Evolutionary conservation across 2,113 vertebrate species (phyloP).

Genomic region (Podocnemis expansa): DNA sequence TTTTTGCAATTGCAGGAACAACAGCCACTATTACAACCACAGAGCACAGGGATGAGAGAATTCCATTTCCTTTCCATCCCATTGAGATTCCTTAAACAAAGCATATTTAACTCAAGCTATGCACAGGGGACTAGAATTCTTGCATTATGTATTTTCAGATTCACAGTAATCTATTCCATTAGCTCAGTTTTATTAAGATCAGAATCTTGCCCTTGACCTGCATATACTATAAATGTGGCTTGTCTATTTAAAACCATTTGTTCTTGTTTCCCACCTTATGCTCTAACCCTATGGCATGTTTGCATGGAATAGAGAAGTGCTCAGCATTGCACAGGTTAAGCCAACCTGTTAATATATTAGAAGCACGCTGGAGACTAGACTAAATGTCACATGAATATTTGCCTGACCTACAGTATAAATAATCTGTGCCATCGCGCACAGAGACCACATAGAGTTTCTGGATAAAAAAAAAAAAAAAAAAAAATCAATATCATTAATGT

Average conservation of each 20-base stretch:
- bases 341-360: conserved; percentile 9
- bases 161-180: not conserved
- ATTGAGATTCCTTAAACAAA: not conserved
- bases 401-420: conserved; percentile 40
- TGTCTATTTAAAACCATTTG: not conserved
- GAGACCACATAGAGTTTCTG: conserved; percentile 1
- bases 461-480: conserved; percentile 38
- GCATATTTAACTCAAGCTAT: not conserved
- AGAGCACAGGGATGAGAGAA: not conserved
- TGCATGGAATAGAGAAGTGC: not conserved
- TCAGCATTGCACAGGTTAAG: not conserved
- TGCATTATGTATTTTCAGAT: not conserved
- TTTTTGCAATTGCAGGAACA: not conserved
- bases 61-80: not conserved
- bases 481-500: conserved; percentile 34
- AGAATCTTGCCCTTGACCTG: not conserved
- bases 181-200: not conserved
- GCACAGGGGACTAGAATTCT: not conserved
- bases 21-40: not conserved
- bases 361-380: conserved; percentile 30
- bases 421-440: conserved; percentile 31
- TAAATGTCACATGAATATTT: conserved; percentile 22
- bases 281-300: not conserved
- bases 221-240: not conserved
- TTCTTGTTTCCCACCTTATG: not conserved